These are phyloP conservation scores for Neocrepidodera transversa DNA, from an alignment of 2,888 invertebrate genomes.

Conservation along the genomic window DNA sequence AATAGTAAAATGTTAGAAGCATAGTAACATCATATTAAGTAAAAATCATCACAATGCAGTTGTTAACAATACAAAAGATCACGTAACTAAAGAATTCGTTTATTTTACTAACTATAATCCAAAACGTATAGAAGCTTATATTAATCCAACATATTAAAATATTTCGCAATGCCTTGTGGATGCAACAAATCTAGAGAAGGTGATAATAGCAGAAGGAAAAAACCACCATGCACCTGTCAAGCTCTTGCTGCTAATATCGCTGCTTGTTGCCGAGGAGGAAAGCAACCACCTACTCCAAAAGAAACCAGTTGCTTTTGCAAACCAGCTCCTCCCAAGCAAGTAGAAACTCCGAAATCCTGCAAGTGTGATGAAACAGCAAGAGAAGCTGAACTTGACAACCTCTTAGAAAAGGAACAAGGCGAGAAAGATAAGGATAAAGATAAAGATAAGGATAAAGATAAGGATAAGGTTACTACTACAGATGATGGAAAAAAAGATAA, in stretches of 20 bases:
- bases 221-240: background rate
- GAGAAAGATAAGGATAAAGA: background rate
- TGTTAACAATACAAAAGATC: too few species aligned
- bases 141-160: too few species aligned
- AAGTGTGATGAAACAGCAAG: background rate
- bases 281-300: background rate
- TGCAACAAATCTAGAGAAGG: background rate
- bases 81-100: too few species aligned
- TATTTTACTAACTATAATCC: too few species aligned
- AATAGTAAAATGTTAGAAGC: too few species aligned
- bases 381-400: background rate
- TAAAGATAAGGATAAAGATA: background rate
- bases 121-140: too few species aligned
- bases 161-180: conserved; percentile 2
- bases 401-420: background rate
- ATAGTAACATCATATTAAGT: too few species aligned
- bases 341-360: conserved; percentile 2
- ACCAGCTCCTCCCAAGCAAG: background rate
- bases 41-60: too few species aligned
- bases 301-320: conserved; percentile 6
- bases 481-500: background rate
- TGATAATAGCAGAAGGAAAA: background rate
- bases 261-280: background rate
- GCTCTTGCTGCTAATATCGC: background rate
- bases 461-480: background rate